Percentiles rank a stretch among this genome's conserved stretches.
Evolutionary conservation across 2,797 vertebrate genomes (phyloP).

Genomic region (Crax fasciolata): DNA sequence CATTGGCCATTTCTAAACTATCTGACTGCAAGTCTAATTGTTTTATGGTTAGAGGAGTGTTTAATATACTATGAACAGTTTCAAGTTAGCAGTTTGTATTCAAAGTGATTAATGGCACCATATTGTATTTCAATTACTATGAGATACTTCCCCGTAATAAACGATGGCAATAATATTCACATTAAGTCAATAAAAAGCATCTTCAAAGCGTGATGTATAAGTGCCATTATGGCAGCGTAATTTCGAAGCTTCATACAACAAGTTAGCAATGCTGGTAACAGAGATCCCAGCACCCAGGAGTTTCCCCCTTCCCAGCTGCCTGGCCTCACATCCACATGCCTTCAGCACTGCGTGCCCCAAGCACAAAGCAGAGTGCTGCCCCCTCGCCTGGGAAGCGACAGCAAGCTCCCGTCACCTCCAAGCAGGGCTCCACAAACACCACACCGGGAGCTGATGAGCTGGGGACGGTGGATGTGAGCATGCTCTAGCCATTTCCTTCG

Average conservation of each 20-base stretch:
- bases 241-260: constrained; percentile 70
- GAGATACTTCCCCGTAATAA: constrained; percentile 81
- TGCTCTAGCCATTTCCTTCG: neutral
- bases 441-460: neutral
- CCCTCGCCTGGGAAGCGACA: neutral
- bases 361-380: neutral
- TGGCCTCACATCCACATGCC: neutral
- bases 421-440: neutral
- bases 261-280: constrained; percentile 63
- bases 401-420: neutral
- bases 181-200: constrained; percentile 86
- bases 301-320: neutral
- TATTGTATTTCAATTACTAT: constrained; percentile 85
- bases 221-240: constrained; percentile 71
- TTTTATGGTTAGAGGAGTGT: constrained; percentile 80
- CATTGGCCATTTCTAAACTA: constrained; percentile 52
- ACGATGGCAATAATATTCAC: constrained; percentile 84
- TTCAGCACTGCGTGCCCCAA: neutral
- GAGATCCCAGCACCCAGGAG: constrained; percentile 43
- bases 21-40: constrained; percentile 74
- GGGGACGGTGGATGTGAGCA: neutral
- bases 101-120: constrained; percentile 81
- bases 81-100: constrained; percentile 82
- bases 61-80: constrained; percentile 81
- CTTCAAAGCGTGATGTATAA: constrained; percentile 81